Percentiles rank a stretch among this genome's conserved stretches.
phyloP scores from a whole-genome alignment of 2,888 invertebrate genomes.

The Sepioteuthis lessoniana region DNA sequence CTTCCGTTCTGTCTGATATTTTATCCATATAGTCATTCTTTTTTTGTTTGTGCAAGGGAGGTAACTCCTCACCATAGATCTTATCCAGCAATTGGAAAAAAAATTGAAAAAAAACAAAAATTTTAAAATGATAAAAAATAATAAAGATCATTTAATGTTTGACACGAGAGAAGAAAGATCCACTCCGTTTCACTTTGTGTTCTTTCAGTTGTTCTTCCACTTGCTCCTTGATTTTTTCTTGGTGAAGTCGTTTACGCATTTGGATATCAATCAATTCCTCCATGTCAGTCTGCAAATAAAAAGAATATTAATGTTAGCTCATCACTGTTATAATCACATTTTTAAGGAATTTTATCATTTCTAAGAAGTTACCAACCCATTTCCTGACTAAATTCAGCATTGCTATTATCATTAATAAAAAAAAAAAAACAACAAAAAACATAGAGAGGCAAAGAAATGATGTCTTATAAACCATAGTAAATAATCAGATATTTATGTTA shows the following conservation, averaged over 20 bases:
- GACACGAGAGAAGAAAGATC: conserved; percentile 50
- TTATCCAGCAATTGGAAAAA: neutral
- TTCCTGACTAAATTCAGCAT: too few relatives aligned
- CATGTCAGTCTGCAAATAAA: conserved; percentile 87
- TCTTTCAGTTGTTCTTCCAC: conserved; percentile 53
- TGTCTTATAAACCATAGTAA: too few relatives aligned
- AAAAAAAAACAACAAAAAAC: too few relatives aligned
- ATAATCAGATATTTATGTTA: too few relatives aligned
- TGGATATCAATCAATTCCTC: conserved; percentile 92
- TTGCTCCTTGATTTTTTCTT: conserved; percentile 61
- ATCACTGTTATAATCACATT: neutral
- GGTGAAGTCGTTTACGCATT: conserved; percentile 85
- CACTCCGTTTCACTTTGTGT: conserved; percentile 53
- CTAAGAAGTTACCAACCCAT: too few relatives aligned
- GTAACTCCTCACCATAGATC: neutral
- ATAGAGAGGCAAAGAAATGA: too few relatives aligned
- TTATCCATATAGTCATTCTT: too few relatives aligned
- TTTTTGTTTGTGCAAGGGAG: neutral
- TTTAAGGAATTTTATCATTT: neutral
- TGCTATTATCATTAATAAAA: too few relatives aligned
- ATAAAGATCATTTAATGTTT: neutral
- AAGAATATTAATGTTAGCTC: neutral
- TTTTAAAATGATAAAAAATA: neutral
- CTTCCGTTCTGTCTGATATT: too few relatives aligned
- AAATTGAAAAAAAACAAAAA: neutral